Conservation (phyloP, 2,113 vertebrate species). For the Cebidichthys violaceus region DNA sequence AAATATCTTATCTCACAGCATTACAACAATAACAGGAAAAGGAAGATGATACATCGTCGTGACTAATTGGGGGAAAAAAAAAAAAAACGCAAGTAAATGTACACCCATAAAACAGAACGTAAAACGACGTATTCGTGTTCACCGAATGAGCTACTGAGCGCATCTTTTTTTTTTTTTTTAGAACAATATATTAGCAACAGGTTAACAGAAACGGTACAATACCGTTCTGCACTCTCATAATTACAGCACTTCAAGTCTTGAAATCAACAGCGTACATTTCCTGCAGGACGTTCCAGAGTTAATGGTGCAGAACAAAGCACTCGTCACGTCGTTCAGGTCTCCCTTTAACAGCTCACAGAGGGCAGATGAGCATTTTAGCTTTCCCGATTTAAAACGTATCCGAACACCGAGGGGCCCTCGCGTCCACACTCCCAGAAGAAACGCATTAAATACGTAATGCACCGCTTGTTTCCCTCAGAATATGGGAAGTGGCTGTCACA, state of each 20-base stretch:
- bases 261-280: conserved; percentile 11
- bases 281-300: not conserved
- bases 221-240: not conserved
- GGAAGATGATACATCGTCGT: not conserved
- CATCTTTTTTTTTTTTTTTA: not conserved
- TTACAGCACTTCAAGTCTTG: conserved; percentile 16
- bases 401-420: no score
- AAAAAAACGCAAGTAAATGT: conserved; percentile 27
- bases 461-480: not conserved
- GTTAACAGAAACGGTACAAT: conserved; percentile 19
- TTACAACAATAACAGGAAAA: conserved; percentile 43
- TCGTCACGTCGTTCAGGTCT: not conserved
- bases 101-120: conserved; percentile 31
- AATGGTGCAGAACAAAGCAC: conserved; percentile 9
- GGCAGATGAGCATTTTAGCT: conserved; percentile 21
- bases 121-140: conserved; percentile 11
- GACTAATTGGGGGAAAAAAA: not conserved
- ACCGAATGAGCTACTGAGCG: conserved; percentile 21
- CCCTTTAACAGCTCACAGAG: conserved; percentile 1
- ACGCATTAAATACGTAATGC: not conserved
- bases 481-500: not conserved
- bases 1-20: conserved; percentile 39
- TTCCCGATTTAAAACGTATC: not conserved
- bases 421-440: not conserved
- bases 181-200: conserved; percentile 1